A percentile compares a stretch with the other conserved stretches of the same genome.
phyloP scores from a whole-genome alignment of 1,140 invertebrate species.

The Drosophila mojavensis region DNA sequence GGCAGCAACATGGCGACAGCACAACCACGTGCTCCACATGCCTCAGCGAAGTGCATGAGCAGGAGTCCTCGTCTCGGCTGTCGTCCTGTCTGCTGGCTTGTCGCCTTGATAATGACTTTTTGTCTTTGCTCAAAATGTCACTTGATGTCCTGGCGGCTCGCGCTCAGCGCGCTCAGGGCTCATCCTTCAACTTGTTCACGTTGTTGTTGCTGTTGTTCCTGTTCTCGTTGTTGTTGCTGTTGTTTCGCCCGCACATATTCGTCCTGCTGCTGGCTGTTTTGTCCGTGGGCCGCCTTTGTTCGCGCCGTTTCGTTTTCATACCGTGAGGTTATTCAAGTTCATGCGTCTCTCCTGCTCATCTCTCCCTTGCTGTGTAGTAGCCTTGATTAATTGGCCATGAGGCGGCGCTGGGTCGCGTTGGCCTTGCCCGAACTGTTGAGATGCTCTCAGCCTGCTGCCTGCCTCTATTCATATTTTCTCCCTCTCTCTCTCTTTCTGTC shows the following conservation, averaged over 20 bases:
- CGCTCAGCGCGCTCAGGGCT: no score
- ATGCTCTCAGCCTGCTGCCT: not conserved
- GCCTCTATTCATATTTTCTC: not conserved
- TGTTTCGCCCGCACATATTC: not conserved
- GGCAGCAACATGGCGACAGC: conserved; percentile 72
- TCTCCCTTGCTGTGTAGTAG: not conserved
- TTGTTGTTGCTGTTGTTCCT: conserved; percentile 1
- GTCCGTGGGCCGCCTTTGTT: conserved; percentile 53
- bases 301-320: conserved; percentile 66
- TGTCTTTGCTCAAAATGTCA: conserved; percentile 78
- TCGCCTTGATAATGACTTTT: conserved; percentile 82
- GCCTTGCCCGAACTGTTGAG: conserved; percentile 32
- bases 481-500: not conserved
- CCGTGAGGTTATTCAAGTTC: conserved; percentile 73
- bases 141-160: conserved; percentile 54
- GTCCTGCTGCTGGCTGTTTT: conserved; percentile 18
- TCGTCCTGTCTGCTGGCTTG: conserved; percentile 18
- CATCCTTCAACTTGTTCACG: not conserved
- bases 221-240: not conserved
- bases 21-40: conserved; percentile 71
- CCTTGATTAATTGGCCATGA: conserved; percentile 72
- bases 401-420: conserved; percentile 4
- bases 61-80: not conserved
- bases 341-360: conserved; percentile 18
- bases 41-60: conserved; percentile 20